Percentiles rank a stretch among this genome's conserved stretches.
Conservation (phyloP, 1,140 invertebrate genomes). For the Pseudoatta argentina region DNA sequence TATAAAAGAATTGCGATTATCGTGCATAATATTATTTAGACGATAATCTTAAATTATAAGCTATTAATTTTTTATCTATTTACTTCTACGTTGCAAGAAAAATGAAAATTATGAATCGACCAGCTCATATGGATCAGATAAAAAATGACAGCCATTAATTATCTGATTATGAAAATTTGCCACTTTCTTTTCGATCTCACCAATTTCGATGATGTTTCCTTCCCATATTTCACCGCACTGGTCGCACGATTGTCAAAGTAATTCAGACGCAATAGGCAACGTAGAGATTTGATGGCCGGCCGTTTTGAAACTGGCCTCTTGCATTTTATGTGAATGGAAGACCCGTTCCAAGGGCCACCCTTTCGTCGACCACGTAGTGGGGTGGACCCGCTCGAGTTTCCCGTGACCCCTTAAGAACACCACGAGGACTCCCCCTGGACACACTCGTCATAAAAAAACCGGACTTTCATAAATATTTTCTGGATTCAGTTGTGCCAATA, state of each 20-base stretch:
- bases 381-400: constrained; percentile 79
- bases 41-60: background rate
- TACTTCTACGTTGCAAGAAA: background rate
- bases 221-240: constrained; percentile 28
- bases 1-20: background rate
- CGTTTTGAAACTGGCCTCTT: constrained; percentile 81
- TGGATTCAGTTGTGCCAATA: background rate
- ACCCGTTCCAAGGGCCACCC: constrained; percentile 78
- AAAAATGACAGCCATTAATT: background rate
- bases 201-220: background rate
- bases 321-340: constrained; percentile 80
- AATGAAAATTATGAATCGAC: constrained; percentile 12
- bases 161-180: background rate
- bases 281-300: constrained; percentile 79
- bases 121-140: background rate
- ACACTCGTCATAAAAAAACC: constrained; percentile 53
- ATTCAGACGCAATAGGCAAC: constrained; percentile 67
- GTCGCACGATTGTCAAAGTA: constrained; percentile 17
- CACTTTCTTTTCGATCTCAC: constrained; percentile 3
- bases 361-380: constrained; percentile 79
- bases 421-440: constrained; percentile 61
- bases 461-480: constrained; percentile 45
- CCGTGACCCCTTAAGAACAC: constrained; percentile 73
- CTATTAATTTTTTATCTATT: constrained; percentile 16
- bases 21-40: background rate